A percentile compares a stretch with the other conserved stretches of the same genome.
These are phyloP conservation scores for Notechis scutatus DNA, from an alignment of 2,113 vertebrate species.

Conservation along the genomic window DNA sequence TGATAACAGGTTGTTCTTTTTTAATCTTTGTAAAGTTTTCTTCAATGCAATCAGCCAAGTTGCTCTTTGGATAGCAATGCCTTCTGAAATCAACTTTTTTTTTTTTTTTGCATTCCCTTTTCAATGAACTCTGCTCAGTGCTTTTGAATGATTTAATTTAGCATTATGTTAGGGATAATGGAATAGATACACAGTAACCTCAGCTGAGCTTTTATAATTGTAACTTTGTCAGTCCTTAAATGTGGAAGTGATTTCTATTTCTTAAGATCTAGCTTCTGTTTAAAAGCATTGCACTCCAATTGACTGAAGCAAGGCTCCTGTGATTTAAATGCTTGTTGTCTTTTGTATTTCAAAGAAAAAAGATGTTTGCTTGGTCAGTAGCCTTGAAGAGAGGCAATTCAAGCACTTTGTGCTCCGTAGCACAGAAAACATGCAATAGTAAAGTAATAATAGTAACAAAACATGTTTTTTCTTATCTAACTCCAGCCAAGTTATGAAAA, in stretches of 20 bases:
- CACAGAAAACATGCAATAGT: neutral
- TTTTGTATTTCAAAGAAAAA: constrained; percentile 4
- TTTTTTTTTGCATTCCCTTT: neutral
- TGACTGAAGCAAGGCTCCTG: neutral
- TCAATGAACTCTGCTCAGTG: constrained; percentile 1
- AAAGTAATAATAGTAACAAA: neutral
- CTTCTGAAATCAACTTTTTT: constrained; percentile 46
- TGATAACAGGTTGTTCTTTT: constrained; percentile 49
- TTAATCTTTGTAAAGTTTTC: constrained; percentile 59
- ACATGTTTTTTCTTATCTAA: neutral
- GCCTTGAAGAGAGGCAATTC: neutral
- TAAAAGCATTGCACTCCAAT: rapidly evolving
- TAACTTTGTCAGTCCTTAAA: constrained; percentile 23
- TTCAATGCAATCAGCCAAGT: constrained; percentile 36
- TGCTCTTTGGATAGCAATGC: constrained; percentile 43
- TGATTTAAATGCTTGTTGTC: constrained; percentile 16
- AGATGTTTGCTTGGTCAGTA: constrained; percentile 23
- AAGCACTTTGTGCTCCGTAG: constrained; percentile 12
- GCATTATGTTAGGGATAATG: constrained; percentile 21
- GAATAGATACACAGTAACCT: constrained; percentile 16
- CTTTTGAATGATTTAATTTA: constrained; percentile 2
- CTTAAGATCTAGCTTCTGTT: constrained; percentile 18
- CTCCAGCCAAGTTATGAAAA: constrained; percentile 13
- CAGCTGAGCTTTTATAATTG: constrained; percentile 18
- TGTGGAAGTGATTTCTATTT: constrained; percentile 13